Percentiles rank a stretch among this genome's conserved stretches.
These are phyloP conservation scores for Tanypteryx hageni DNA, from an alignment of 2,888 invertebrate species.

Conservation along the genomic window DNA sequence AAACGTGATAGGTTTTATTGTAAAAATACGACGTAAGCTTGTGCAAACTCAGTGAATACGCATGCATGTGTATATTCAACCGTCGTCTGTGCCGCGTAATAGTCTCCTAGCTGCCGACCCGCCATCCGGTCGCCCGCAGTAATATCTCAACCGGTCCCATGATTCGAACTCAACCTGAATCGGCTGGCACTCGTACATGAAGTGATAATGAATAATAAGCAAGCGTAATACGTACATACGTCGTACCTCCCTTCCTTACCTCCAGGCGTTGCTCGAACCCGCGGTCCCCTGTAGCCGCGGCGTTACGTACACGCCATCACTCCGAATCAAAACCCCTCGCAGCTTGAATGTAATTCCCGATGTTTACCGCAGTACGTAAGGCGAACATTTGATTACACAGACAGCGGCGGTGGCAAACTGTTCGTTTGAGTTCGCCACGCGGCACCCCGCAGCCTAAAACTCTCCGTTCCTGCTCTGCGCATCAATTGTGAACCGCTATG, in stretches of 20 bases:
- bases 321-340: constrained; percentile 29
- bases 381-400: constrained; percentile 39
- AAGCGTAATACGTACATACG: background rate
- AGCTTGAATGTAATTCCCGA: constrained; percentile 25
- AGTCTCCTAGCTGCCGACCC: background rate
- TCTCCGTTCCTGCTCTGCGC: background rate
- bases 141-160: background rate
- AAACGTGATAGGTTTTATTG: too few species aligned
- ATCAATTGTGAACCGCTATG: background rate
- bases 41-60: too few species aligned
- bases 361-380: constrained; percentile 54
- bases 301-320: background rate
- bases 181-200: background rate
- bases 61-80: too few species aligned
- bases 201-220: constrained; percentile 24
- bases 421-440: background rate
- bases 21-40: too few species aligned
- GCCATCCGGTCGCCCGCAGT: background rate
- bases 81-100: too few species aligned
- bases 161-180: background rate
- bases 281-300: background rate
- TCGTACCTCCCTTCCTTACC: background rate
- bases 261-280: background rate
- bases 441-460: background rate
- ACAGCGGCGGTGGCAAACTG: background rate